Percentiles rank a stretch among this genome's conserved stretches.
Conservation (phyloP, 1,140 invertebrate genomes). For the Cyclina sinensis region DNA sequence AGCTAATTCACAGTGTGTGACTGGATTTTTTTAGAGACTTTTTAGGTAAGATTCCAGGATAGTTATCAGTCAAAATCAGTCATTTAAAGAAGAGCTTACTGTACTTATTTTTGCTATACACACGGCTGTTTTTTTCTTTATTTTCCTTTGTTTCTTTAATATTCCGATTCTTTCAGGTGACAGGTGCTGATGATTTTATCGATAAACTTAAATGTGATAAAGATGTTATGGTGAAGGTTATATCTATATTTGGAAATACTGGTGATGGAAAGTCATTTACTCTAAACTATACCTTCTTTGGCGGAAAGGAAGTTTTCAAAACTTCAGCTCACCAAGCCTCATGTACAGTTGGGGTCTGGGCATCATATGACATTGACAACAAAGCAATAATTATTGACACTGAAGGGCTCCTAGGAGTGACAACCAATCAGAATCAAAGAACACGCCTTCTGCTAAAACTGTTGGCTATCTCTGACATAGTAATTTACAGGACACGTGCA, state of each 20-base stretch:
- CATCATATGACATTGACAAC: slow-evolving; percentile 90
- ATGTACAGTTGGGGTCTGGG: slow-evolving; percentile 94
- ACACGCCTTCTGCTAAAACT: slow-evolving; percentile 93
- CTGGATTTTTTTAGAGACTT: too few relatives aligned
- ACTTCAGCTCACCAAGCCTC: slow-evolving; percentile 92
- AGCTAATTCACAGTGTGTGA: too few relatives aligned
- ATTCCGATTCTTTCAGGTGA: slow-evolving; percentile 77
- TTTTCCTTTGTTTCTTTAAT: too few relatives aligned
- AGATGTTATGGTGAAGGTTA: slow-evolving; percentile 90
- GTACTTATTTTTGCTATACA: too few relatives aligned
- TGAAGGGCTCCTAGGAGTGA: slow-evolving; percentile 91
- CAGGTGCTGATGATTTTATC: slow-evolving; percentile 84
- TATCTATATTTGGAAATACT: slow-evolving; percentile 95
- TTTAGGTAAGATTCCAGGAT: too few relatives aligned
- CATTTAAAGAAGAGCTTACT: too few relatives aligned
- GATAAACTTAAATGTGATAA: slow-evolving; percentile 82
- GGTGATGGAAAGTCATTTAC: slow-evolving; percentile 95
- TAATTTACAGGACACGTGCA: slow-evolving; percentile 93
- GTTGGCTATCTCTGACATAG: slow-evolving; percentile 93
- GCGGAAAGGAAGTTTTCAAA: slow-evolving; percentile 91
- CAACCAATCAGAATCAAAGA: slow-evolving; percentile 90
- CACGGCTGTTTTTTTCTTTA: too few relatives aligned
- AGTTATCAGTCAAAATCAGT: too few relatives aligned
- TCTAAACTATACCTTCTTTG: slow-evolving; percentile 93
- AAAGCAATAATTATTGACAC: slow-evolving; percentile 93